These are phyloP conservation scores for Conus betulinus DNA, from an alignment of 1,140 invertebrate species.

Conservation along the genomic window DNA sequence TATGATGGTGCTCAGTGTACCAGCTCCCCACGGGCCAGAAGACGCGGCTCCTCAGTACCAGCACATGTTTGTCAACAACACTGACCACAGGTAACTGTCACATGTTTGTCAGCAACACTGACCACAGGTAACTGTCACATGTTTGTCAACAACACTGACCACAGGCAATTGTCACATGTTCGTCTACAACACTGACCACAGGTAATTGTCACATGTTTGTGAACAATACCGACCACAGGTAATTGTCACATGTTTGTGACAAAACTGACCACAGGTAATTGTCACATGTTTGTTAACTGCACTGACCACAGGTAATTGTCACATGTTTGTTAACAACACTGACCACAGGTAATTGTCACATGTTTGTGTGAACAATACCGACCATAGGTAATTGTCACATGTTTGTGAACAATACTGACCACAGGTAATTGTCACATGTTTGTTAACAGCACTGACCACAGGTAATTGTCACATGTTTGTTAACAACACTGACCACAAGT, in stretches of 20 bases:
- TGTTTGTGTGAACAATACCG: background rate
- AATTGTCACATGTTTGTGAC: background rate
- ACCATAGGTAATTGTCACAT: no score
- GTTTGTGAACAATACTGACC: background rate
- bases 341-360: slow-evolving; percentile 29
- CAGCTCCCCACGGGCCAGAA: slow-evolving; percentile 97
- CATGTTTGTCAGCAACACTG: background rate
- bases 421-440: slow-evolving; percentile 79
- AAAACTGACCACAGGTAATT: background rate
- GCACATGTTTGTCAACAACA: slow-evolving; percentile 92
- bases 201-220: slow-evolving; percentile 53
- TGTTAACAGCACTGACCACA: no score
- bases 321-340: slow-evolving; percentile 83
- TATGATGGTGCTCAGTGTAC: slow-evolving; percentile 94
- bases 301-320: slow-evolving; percentile 67
- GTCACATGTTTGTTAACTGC: slow-evolving; percentile 90
- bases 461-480: slow-evolving; percentile 79
- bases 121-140: slow-evolving; percentile 84
- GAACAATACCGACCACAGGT: background rate
- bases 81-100: slow-evolving; percentile 67
- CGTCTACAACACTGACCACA: slow-evolving; percentile 63
- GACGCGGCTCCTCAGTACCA: slow-evolving; percentile 98
- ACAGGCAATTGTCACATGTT: slow-evolving; percentile 55
- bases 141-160: slow-evolving; percentile 86
- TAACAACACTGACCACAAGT: slow-evolving; percentile 31